Evolutionary conservation across 1,140 invertebrate genomes (phyloP), one percentile per base, ranked within the genome.

Genomic region (Procambarus virginalis): DNA sequence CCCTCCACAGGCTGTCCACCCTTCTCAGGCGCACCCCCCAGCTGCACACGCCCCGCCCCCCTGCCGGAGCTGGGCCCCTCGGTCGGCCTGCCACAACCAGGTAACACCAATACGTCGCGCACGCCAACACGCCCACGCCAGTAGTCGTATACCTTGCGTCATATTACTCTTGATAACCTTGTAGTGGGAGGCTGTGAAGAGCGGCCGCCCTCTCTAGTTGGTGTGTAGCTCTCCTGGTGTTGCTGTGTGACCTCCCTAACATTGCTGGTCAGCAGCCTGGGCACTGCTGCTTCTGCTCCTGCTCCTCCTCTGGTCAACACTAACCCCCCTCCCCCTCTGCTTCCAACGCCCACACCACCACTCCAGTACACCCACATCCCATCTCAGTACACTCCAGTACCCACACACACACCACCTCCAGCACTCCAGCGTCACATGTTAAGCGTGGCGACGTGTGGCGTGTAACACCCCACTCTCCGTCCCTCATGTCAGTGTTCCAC

Each of bases 21-120:
- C 85, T 34, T 77, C 82, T 81, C 86, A 80, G 73, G 73, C 82
- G 60, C 91, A 92, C 82, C 89, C 90, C 86, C 89, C 90, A 55
- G 86, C 90, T n/a, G 91, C 89, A 10, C 90, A 91, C 86, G 92
- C 64, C 34, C 92, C 92, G 87, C 92, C 92, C 85, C 92, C 79
- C 91, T 92, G 34, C 92, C 92, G 58, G 92, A 92, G 83, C 73
- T 92, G 86, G 92, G 92, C 20, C 92, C 92, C 17, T 91, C 92
- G 22, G 92, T 92, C 48, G 90, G 86, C 70, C 90, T 92, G 58
- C 92, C 90, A 45, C 90, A 86, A 76, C 90, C 92, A 92, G 92
- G 92, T 92, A 92, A 79, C 14, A 51, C 77, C 68, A 22, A 73
- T 1, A 55, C 48, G 48, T 79, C 12, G n/a, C 20, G 17, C 48